Conservation (phyloP, 1,140 invertebrate genomes). For the Heliconius nattereri region DNA sequence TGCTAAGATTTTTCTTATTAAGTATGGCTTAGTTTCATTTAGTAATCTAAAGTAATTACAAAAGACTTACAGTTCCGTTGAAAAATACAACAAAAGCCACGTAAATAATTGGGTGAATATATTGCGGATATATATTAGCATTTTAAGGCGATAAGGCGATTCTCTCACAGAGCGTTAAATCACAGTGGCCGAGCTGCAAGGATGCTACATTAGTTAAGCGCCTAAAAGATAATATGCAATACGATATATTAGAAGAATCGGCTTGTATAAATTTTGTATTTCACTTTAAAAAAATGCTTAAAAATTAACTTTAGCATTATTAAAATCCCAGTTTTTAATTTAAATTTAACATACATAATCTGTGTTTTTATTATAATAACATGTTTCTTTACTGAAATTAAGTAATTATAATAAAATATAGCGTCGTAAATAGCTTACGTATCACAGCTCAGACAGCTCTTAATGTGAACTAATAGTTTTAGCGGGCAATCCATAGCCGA, state of each 20-base stretch:
- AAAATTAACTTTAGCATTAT: neutral
- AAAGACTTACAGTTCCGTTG: neutral
- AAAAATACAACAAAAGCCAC: slow-evolving; percentile 8
- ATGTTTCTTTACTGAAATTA: neutral
- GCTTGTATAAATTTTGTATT: neutral
- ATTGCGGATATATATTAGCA: slow-evolving; percentile 19
- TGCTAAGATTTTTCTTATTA: too few relatives aligned
- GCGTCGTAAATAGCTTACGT: slow-evolving; percentile 26
- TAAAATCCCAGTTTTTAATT: too few relatives aligned
- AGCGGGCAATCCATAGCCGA: slow-evolving; percentile 73
- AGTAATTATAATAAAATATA: slow-evolving; percentile 19
- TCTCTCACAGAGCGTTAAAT: slow-evolving; percentile 21
- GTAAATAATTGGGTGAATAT: slow-evolving; percentile 15
- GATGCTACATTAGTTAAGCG: slow-evolving; percentile 16
- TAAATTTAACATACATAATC: neutral
- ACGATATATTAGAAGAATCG: slow-evolving; percentile 1
- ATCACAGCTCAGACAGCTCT: slow-evolving; percentile 59
- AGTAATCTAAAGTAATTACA: neutral
- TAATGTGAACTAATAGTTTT: slow-evolving; percentile 80
- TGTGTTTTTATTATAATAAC: neutral
- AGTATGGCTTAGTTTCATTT: neutral
- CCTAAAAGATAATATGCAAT: slow-evolving; percentile 16
- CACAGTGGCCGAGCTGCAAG: slow-evolving; percentile 6
- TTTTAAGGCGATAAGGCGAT: slow-evolving; percentile 18
- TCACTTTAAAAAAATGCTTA: neutral